Evolutionary conservation across 2,888 invertebrate species (phyloP).

Genomic region (Tetramorium bicarinatum): DNA sequence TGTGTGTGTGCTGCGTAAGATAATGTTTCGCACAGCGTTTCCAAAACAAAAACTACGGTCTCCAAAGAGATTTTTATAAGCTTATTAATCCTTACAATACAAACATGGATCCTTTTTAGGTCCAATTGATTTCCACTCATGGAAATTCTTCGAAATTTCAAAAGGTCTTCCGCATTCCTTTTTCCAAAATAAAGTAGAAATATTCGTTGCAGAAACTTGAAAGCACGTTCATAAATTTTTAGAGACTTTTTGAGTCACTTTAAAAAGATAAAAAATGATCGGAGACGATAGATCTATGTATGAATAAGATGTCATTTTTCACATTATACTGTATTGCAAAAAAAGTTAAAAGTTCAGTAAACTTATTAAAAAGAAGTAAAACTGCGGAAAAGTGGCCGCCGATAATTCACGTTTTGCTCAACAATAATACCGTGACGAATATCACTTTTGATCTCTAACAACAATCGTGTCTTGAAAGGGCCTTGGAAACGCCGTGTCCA

Average conservation of each 20-base stretch:
- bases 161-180: no score
- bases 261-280: no score
- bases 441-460: not conserved
- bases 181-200: no score
- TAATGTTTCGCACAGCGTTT: not conserved
- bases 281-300: no score
- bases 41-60: not conserved
- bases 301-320: no score
- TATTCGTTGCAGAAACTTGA: no score
- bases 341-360: not conserved
- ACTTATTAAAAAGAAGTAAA: not conserved
- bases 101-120: no score
- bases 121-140: no score
- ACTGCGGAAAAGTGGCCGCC: not conserved
- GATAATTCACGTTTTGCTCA: not conserved
- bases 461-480: not conserved
- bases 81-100: not conserved
- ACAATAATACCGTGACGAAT: not conserved
- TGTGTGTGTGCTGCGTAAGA: not conserved
- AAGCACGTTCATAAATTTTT: no score
- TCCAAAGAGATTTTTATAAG: not conserved
- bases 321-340: no score
- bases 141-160: no score
- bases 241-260: no score
- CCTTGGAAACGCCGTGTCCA: conserved; percentile 14